These are phyloP conservation scores for Eumacrocentrus americanus DNA, from an alignment of 2,888 invertebrate species.

Conservation along the genomic window DNA sequence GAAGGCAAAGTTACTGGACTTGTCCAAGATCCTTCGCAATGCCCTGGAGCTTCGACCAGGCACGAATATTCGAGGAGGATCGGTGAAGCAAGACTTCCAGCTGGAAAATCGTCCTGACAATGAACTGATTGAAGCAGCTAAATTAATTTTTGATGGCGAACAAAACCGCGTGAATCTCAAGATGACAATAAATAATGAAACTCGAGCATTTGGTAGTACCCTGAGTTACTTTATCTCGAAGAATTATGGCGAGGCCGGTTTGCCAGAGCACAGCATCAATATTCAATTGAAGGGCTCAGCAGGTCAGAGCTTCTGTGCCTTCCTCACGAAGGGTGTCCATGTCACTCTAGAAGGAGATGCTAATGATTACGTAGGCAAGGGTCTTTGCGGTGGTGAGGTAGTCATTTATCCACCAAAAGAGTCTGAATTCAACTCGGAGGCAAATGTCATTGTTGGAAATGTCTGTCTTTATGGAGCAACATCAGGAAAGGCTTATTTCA, in stretches of 20 bases:
- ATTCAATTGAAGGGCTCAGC: constrained; percentile 90
- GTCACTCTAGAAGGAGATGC: constrained; percentile 95
- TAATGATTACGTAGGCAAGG: constrained; percentile 98
- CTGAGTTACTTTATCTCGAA: constrained; percentile 94
- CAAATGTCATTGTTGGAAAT: constrained; percentile 97
- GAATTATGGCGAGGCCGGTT: constrained; percentile 86
- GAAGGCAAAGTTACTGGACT: constrained; percentile 86
- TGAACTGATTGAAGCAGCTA: constrained; percentile 74
- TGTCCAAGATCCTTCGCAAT: constrained; percentile 84
- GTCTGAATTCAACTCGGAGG: constrained; percentile 85
- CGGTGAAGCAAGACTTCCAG: constrained; percentile 83
- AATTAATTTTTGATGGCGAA: constrained; percentile 77
- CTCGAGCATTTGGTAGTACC: constrained; percentile 91
- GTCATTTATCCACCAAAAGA: constrained; percentile 90
- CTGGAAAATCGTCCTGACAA: constrained; percentile 84
- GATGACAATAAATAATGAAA: constrained; percentile 87
- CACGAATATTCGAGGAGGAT: constrained; percentile 89
- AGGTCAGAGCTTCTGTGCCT: constrained; percentile 99
- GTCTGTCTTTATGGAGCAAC: constrained; percentile 98
- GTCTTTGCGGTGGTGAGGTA: constrained; percentile 93
- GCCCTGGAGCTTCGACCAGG: constrained; percentile 89
- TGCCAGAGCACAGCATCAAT: constrained; percentile 81
- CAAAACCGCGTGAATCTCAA: constrained; percentile 72
- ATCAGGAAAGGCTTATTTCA: constrained; percentile 89
- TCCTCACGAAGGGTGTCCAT: constrained; percentile 87